Percentiles rank a stretch among this genome's conserved stretches.
Conservation (phyloP, 2,797 vertebrate genomes). For the Danio jaintianensis region DNA sequence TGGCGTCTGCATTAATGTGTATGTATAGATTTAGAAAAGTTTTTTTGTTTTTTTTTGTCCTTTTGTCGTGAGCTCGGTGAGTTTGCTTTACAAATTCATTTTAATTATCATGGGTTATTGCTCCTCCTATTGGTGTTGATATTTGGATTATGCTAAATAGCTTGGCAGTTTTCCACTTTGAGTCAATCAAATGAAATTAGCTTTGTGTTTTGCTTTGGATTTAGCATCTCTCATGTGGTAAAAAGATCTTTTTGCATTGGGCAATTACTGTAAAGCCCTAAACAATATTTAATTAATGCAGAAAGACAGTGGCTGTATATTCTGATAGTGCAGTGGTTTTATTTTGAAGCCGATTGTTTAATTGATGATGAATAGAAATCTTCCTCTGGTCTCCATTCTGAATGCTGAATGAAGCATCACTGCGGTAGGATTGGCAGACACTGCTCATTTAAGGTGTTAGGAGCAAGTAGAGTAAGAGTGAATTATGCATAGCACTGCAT, state of each 20-base stretch:
- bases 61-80: conserved; percentile 55
- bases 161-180: conserved; percentile 66
- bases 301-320: conserved; percentile 12
- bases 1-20: not conserved
- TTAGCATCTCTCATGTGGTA: conserved; percentile 52
- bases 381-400: conserved; percentile 24
- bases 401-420: conserved; percentile 31
- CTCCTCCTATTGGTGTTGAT: conserved; percentile 62
- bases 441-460: conserved; percentile 32
- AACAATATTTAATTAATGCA: conserved; percentile 29
- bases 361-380: conserved; percentile 38
- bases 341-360: conserved; percentile 30
- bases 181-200: conserved; percentile 64
- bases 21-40: not conserved
- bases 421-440: conserved; percentile 26
- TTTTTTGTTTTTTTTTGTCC: not conserved
- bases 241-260: conserved; percentile 41
- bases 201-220: conserved; percentile 61
- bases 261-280: conserved; percentile 19
- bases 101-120: conserved; percentile 63
- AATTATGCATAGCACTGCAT: conserved; percentile 50
- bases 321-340: conserved; percentile 3
- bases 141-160: conserved; percentile 66
- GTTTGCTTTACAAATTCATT: conserved; percentile 67
- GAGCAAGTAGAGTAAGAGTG: conserved; percentile 30